These are phyloP conservation scores for Drosophila recens DNA, from an alignment of 2,888 invertebrate genomes.

Conservation along the genomic window DNA sequence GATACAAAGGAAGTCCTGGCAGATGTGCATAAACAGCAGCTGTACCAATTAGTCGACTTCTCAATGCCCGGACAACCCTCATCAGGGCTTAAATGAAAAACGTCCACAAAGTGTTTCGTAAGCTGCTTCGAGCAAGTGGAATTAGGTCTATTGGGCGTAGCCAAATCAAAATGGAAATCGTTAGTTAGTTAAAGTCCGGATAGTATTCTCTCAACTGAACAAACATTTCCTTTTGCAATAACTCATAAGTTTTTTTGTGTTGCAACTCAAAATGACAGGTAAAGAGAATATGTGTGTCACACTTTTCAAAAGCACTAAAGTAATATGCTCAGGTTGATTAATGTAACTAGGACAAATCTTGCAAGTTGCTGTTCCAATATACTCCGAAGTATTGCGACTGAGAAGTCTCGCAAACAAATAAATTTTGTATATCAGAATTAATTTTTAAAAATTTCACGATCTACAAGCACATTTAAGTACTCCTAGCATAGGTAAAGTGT, in stretches of 20 bases:
- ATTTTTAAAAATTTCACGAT: constrained; percentile 4
- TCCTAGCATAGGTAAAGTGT: neutral
- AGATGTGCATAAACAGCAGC: constrained; percentile 54
- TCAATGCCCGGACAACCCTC: constrained; percentile 56
- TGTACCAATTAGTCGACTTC: constrained; percentile 74
- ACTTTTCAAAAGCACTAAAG: neutral
- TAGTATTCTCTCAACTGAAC: neutral
- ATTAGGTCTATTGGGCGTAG: constrained; percentile 48
- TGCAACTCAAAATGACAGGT: neutral
- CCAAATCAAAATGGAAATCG: constrained; percentile 15
- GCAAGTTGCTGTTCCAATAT: no score
- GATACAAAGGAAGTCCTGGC: constrained; percentile 22
- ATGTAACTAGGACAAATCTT: neutral
- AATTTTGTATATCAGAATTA: neutral
- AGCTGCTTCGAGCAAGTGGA: constrained; percentile 51
- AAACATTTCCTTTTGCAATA: neutral
- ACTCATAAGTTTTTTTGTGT: constrained; percentile 8
- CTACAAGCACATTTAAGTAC: neutral
- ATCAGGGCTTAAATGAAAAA: constrained; percentile 59
- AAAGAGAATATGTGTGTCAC: constrained; percentile 6
- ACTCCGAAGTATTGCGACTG: no score
- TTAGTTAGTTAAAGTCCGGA: constrained; percentile 1
- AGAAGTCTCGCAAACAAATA: neutral
- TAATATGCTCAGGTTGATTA: neutral
- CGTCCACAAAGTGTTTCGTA: constrained; percentile 63